Base-by-base conservation (phyloP, 1,140 invertebrate species). In the Aplysia californica region DNA sequence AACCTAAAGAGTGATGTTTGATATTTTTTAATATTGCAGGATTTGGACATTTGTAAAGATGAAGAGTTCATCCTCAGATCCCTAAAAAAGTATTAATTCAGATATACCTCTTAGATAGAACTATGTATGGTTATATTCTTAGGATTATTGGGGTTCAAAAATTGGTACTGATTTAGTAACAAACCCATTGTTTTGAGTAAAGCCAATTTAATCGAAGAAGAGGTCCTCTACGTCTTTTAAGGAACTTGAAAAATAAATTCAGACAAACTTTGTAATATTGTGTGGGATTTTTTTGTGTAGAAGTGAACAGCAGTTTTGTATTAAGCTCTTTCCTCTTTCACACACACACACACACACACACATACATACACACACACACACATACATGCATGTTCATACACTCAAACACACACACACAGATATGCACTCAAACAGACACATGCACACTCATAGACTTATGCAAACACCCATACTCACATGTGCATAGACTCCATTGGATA, bases 281-380 rank as follows among this genome's bases (percentile, higher is more conserved):
- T 39, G 15, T 33, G 18, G 3, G 18, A 33, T 18, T 39, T 26
- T 61, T 26, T 20, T 18, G 20, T 29, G 10, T 20, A 61, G 20
- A 15, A 10, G 10, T 61, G 26, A 29, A 26, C 15, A 26, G 26
- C 20, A 61, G 10, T 26, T 61, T 10, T 10, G 29, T 10, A 20
- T 10, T n/a, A 61, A 18, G 10, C 20, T 20, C 29, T 10, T 61
- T 10, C 29, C 20, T 61, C 10, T 61, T 10, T 26, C 64, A 35
- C 64, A 66, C 26, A 66, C 64, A 66, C 26, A 66, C 64, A 66
- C 3, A 66, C 64, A 66, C 26, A 66, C 64, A 66, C 3, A 66
- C 64, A 66, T 3, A 66, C 10, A 66, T 21, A 66, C 15, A 66
- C 26, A 66, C 23, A 66, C 26, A 66, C 64, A 66, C 3, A 66